Evolutionary conservation across 2,888 invertebrate species (phyloP), one percentile per base, ranked within the genome.

Genomic region (Parnassius mnemosyne): DNA sequence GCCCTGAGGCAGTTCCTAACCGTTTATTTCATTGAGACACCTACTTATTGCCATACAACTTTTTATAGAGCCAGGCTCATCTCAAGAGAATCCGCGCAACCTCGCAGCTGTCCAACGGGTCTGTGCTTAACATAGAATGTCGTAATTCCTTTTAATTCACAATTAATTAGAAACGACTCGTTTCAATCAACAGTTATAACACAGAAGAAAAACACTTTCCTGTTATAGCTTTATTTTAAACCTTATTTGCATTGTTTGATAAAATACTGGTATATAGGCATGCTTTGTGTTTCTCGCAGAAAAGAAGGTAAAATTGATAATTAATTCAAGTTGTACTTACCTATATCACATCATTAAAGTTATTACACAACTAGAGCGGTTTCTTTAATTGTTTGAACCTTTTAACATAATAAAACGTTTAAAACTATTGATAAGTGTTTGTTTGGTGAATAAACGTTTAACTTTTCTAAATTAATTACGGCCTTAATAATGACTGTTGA

Each of bases 11-110:
- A 83, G 13, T 43, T 43, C 81, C 80, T 76, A 76, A 77, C 76
- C 77, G 81, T 81, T 85, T 84, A 84, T 80, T 86, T 86, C 84
- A 85, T 85, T 81, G 79, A 81, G 78, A 79, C 81, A 78, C 81
- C 80, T 77, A 83, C 80, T 80, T 84, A 79, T 79, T 76, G 73
- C 72, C 69, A 74, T 74, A 72, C 73, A 70, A 65, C 73, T 85
- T 85, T 85, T 85, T 85, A 70, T 71, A 64, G 65, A 63, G 71
- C 53, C 69, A 74, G 75, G 72, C 73, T 73, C 72, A 75, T 71
- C 69, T 67, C 55, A 16, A 71, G 74, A 75, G 75, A 73, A 74
- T 71, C 71, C 68, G 76, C 72, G 75, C 74, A 74, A 71, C 71
- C 68, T 75, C 72, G 75, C 75, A 75, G 70, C 70, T 70, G 71